Evolutionary conservation across 2,888 invertebrate species (phyloP).

Genomic region (Hemaris fuciformis): DNA sequence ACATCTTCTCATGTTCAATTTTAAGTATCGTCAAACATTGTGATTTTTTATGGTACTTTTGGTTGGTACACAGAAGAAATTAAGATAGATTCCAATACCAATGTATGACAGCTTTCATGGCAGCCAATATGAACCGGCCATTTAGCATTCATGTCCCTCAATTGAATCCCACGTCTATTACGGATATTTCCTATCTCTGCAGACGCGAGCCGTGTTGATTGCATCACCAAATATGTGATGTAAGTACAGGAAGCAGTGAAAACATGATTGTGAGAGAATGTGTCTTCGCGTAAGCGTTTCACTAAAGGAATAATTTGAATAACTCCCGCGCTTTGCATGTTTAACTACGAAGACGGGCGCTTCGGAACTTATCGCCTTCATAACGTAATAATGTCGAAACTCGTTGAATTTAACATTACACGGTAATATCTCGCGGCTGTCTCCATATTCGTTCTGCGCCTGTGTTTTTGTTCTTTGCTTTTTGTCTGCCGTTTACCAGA

Average conservation of each 20-base stretch:
- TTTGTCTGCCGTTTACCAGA: too few relatives aligned
- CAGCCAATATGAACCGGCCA: neutral
- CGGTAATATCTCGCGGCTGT: neutral
- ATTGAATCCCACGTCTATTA: neutral
- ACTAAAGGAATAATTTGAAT: conserved; percentile 6
- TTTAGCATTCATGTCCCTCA: neutral
- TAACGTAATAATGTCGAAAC: conserved; percentile 3
- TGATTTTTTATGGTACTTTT: too few relatives aligned
- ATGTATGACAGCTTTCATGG: too few relatives aligned
- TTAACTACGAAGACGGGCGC: neutral
- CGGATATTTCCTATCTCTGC: too few relatives aligned
- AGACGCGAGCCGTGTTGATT: neutral
- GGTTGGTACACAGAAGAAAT: too few relatives aligned
- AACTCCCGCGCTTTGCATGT: conserved; percentile 4
- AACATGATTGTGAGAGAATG: neutral
- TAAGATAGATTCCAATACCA: too few relatives aligned
- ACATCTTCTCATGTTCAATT: too few relatives aligned
- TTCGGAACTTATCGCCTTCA: neutral
- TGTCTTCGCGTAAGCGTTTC: neutral
- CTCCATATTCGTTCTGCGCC: neutral
- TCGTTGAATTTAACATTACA: neutral
- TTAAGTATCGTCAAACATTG: too few relatives aligned
- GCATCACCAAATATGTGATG: neutral
- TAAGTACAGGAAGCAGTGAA: neutral
- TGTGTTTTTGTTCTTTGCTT: neutral